Base-by-base conservation (phyloP, 1,140 invertebrate species). In the Paralvinella palmiformis region DNA sequence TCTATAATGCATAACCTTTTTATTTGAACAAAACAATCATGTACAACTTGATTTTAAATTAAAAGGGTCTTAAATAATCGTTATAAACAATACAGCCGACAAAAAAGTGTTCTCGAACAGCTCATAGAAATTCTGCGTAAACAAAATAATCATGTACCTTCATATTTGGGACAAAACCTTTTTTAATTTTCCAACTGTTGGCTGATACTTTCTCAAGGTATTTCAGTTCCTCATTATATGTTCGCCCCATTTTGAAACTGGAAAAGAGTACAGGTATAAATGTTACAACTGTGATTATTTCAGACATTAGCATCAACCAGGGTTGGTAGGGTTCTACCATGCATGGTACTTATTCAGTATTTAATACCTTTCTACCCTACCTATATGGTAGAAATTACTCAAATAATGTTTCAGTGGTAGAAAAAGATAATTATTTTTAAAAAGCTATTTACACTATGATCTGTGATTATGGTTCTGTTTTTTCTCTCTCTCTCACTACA, bases 91-190 rank as follows among this genome's bases (percentile, higher is more conserved):
- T n/a, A n/a, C n/a, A n/a, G n/a, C n/a, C n/a, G n/a, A n/a, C n/a
- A n/a, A n/a, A n/a, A n/a, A n/a, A n/a, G n/a, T n/a, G n/a, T n/a
- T n/a, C n/a, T n/a, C n/a, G n/a, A n/a, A n/a, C n/a, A n/a, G n/a
- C n/a, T n/a, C n/a, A n/a, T n/a, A n/a, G n/a, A n/a, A n/a, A n/a
- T 53, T 53, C 10, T 53, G 10, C 22, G 50, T 53, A 17, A 7
- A 17, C 7, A 13, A 13, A 53, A 13, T 36, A 15, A 44, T 44
- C 33, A 61, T 78, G 77, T 82, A 91, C 96, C 74, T 97, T 98
- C 96, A 99, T 99, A 72, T 98, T 98, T 1, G 95, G 94, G 71
- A 99, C 96, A 82, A 99, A 99, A 4, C 95, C 96, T 80, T 94
- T 98, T 80, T 98, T 98, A 64, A 99, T 99, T 74, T 84, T 87